phyloP scores from a whole-genome alignment of 2,113 vertebrate genomes.

The Jaculus jaculus region DNA sequence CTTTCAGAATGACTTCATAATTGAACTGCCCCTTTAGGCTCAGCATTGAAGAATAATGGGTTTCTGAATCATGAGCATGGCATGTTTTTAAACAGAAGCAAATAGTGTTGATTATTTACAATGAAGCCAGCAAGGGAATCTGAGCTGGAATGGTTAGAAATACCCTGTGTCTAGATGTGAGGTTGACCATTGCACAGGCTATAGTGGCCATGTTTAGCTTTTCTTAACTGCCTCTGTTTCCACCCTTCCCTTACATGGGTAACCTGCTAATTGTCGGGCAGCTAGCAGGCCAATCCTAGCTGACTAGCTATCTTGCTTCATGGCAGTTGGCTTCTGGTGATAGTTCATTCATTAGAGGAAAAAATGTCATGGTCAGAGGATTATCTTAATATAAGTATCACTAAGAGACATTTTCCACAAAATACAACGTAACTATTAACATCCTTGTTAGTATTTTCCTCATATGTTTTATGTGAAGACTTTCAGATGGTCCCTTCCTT shows the following conservation, averaged over 20 bases:
- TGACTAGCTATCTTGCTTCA: constrained; percentile 21
- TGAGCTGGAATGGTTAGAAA: neutral
- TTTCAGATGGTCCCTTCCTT: neutral
- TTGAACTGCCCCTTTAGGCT: constrained; percentile 35
- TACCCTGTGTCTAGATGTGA: neutral
- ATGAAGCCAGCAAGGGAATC: constrained; percentile 1
- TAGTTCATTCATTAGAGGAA: neutral
- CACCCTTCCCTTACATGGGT: constrained; percentile 2
- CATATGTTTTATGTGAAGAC: constrained; percentile 4
- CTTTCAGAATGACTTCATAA: constrained; percentile 67
- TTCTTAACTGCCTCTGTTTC: neutral
- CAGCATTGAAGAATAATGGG: constrained; percentile 46
- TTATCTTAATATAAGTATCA: neutral
- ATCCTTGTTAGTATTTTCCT: constrained; percentile 4
- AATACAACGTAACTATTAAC: neutral
- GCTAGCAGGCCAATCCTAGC: neutral
- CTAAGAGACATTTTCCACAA: neutral
- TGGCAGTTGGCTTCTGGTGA: constrained; percentile 1
- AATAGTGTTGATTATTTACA: constrained; percentile 49
- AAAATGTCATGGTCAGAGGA: neutral
- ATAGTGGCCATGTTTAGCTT: neutral
- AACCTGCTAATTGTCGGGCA: neutral
- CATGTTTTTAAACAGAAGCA: constrained; percentile 68
- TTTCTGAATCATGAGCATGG: constrained; percentile 42
- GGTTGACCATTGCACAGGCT: neutral